Conservation (phyloP, 2,888 invertebrate species). For the Holacanthella duospinosa region DNA sequence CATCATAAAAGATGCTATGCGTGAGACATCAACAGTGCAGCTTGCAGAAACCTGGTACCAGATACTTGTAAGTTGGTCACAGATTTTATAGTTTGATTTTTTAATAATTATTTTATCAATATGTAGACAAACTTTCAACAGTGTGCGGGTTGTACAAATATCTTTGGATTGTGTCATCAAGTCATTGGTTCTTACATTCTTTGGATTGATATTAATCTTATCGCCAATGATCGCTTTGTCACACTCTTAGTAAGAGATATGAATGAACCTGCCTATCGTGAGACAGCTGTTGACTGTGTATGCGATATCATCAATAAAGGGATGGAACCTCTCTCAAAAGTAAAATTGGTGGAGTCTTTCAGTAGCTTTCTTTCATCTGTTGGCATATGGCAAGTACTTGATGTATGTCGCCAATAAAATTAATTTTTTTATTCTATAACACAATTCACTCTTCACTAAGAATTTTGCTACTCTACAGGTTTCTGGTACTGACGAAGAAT, state of each 20-base stretch:
- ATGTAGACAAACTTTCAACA: too few relatives aligned
- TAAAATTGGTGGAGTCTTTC: constrained; percentile 42
- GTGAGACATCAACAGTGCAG: constrained; percentile 46
- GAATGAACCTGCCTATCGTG: constrained; percentile 40
- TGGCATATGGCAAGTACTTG: constrained; percentile 27
- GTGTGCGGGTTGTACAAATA: too few relatives aligned
- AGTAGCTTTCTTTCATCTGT: constrained; percentile 23
- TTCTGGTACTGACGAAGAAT: constrained; percentile 44
- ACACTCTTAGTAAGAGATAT: constrained; percentile 44
- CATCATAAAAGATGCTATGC: constrained; percentile 48
- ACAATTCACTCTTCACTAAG: too few relatives aligned
- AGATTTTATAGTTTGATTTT: not conserved
- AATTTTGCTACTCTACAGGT: constrained; percentile 40
- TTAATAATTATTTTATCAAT: constrained; percentile 4
- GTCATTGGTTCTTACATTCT: constrained; percentile 47
- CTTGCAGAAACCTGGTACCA: constrained; percentile 49
- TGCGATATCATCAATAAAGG: constrained; percentile 48
- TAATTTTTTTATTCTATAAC: not conserved
- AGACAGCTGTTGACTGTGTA: constrained; percentile 48
- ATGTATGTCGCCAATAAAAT: constrained; percentile 3
- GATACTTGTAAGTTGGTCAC: constrained; percentile 48
- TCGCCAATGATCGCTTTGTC: constrained; percentile 49
- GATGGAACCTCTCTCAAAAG: constrained; percentile 49
- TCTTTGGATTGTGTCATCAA: constrained; percentile 24
- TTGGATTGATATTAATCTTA: constrained; percentile 51